phyloP scores from a whole-genome alignment of 2,888 invertebrate species.

The Laothoe populi region DNA sequence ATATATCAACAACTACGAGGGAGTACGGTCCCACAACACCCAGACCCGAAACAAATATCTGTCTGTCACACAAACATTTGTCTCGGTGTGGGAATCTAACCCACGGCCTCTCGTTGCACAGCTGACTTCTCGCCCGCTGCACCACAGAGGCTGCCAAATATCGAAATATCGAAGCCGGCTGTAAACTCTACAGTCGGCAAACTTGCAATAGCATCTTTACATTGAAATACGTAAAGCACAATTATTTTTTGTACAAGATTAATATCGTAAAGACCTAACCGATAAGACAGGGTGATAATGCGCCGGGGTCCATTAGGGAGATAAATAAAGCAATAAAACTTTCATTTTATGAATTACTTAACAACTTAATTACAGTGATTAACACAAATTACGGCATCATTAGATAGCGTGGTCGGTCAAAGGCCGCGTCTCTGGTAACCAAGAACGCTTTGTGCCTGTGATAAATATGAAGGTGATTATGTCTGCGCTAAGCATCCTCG shows the following conservation, averaged over 20 bases:
- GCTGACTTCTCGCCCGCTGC: too few relatives aligned
- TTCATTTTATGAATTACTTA: slow-evolving; percentile 28
- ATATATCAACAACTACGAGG: too few relatives aligned
- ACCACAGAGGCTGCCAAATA: too few relatives aligned
- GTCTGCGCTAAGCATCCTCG: neutral
- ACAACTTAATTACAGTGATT: slow-evolving; percentile 29
- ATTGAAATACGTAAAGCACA: neutral
- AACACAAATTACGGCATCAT: slow-evolving; percentile 25
- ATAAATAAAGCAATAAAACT: slow-evolving; percentile 27
- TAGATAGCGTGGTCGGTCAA: slow-evolving; percentile 28
- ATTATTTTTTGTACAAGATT: slow-evolving; percentile 22
- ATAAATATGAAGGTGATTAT: slow-evolving; percentile 21
- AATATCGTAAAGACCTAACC: slow-evolving; percentile 11
- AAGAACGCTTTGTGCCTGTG: slow-evolving; percentile 2
- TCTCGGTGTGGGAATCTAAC: too few relatives aligned
- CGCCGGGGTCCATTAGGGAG: slow-evolving; percentile 9
- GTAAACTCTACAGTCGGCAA: too few relatives aligned
- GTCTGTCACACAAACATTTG: too few relatives aligned
- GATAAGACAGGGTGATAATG: slow-evolving; percentile 2
- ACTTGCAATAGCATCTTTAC: too few relatives aligned
- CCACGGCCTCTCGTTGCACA: too few relatives aligned
- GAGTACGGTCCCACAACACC: too few relatives aligned
- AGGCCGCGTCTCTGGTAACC: slow-evolving; percentile 1
- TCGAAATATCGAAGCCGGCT: too few relatives aligned
- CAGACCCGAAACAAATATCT: too few relatives aligned